Evolutionary conservation across 2,113 vertebrate species (phyloP).

Genomic region (Oreocharis arfaki): DNA sequence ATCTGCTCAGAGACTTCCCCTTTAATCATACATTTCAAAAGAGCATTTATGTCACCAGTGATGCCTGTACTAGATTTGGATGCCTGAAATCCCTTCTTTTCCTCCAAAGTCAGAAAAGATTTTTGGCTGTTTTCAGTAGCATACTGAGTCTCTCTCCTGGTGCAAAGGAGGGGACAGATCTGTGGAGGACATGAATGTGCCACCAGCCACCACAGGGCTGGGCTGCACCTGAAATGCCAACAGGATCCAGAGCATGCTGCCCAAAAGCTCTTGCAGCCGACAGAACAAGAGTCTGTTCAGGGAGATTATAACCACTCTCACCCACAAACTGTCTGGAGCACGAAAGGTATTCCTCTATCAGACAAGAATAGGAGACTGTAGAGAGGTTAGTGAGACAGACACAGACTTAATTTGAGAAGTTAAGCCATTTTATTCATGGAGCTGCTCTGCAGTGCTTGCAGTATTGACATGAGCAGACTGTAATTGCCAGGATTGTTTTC

Average conservation of each 20-base stretch:
- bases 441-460: conserved; percentile 2
- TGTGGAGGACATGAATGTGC: background rate
- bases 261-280: background rate
- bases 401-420: conserved; percentile 5
- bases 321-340: background rate
- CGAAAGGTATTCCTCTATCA: background rate
- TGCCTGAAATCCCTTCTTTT: background rate
- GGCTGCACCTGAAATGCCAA: background rate
- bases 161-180: background rate
- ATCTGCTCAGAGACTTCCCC: background rate
- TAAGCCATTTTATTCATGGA: conserved; percentile 32
- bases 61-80: background rate
- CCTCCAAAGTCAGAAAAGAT: background rate
- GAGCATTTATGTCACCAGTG: rapidly evolving
- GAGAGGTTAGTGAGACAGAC: background rate
- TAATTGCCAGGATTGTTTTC: conserved; percentile 61
- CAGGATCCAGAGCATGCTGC: background rate
- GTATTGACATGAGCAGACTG: conserved; percentile 37
- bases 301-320: background rate
- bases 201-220: background rate
- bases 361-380: background rate
- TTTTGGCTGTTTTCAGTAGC: background rate
- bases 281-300: background rate
- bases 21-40: background rate
- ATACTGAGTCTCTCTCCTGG: rapidly evolving